A percentile compares a stretch with the other conserved stretches of the same genome.
These are phyloP conservation scores for Sebastolobus alascanus DNA, from an alignment of 2,797 vertebrate genomes.

Conservation along the genomic window DNA sequence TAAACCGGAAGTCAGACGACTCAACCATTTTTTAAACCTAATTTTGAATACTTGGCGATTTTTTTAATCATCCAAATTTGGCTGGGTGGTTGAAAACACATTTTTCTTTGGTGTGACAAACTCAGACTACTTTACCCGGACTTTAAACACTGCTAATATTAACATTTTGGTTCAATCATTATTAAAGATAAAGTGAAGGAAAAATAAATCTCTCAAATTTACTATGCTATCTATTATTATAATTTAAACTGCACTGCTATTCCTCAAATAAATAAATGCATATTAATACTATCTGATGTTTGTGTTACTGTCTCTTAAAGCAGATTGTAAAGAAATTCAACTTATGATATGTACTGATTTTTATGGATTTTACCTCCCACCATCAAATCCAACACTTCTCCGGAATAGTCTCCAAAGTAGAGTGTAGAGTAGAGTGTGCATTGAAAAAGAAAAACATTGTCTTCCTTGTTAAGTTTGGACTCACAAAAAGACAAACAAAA, in stretches of 20 bases:
- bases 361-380: not conserved
- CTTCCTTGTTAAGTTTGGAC: not conserved
- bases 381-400: not conserved
- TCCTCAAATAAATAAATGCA: too few relatives aligned
- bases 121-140: too few relatives aligned
- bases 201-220: not conserved
- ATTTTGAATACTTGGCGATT: too few relatives aligned
- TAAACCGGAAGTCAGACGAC: too few relatives aligned
- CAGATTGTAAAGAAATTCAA: not conserved
- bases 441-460: not conserved
- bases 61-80: too few relatives aligned
- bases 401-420: not conserved
- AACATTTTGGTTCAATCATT: not conserved
- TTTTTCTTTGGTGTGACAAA: too few relatives aligned
- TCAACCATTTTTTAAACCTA: too few relatives aligned
- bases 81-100: too few relatives aligned
- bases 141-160: not conserved
- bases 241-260: not conserved
- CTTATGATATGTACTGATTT: not conserved
- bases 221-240: not conserved
- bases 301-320: conserved; percentile 1
- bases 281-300: not conserved
- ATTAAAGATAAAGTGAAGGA: not conserved
- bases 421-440: not conserved
- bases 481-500: not conserved